These are phyloP conservation scores for Grantiella picta DNA, from an alignment of 2,113 vertebrate genomes.

Conservation along the genomic window DNA sequence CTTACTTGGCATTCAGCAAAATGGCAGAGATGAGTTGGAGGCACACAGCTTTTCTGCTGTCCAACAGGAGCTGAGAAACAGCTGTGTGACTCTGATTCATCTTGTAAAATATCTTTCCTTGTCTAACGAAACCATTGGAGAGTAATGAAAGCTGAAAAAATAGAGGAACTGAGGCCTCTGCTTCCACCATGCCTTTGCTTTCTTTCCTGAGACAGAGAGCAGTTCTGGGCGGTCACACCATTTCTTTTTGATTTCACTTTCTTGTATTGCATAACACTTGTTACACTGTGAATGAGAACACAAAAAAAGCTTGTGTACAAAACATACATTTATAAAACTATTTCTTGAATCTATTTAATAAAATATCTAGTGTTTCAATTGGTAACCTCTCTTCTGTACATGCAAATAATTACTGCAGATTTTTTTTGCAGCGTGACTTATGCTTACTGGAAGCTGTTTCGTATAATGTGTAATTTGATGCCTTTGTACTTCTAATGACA, in stretches of 20 bases:
- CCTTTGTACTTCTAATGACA: not conserved
- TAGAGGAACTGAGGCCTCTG: not conserved
- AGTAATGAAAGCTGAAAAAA: not conserved
- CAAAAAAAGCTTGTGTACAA: not conserved
- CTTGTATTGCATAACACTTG: not conserved
- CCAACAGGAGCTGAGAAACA: not conserved
- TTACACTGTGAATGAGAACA: not conserved
- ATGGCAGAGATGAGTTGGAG: not conserved
- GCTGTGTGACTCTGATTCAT: not conserved
- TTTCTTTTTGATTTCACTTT: not conserved
- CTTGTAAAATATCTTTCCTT: not conserved
- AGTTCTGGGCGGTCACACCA: not conserved
- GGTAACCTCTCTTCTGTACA: not conserved
- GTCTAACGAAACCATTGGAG: not conserved
- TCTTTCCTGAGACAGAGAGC: not conserved
- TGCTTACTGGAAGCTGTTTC: conserved; percentile 2
- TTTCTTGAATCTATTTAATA: not conserved
- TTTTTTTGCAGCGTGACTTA: not conserved
- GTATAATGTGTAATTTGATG: not conserved
- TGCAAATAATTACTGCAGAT: not conserved
- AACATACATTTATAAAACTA: not conserved
- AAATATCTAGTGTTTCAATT: not conserved
- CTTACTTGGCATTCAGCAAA: not conserved
- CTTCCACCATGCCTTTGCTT: not conserved
- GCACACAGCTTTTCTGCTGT: not conserved